Conservation (phyloP, 2,113 vertebrate genomes). For the Numenius arquata region DNA sequence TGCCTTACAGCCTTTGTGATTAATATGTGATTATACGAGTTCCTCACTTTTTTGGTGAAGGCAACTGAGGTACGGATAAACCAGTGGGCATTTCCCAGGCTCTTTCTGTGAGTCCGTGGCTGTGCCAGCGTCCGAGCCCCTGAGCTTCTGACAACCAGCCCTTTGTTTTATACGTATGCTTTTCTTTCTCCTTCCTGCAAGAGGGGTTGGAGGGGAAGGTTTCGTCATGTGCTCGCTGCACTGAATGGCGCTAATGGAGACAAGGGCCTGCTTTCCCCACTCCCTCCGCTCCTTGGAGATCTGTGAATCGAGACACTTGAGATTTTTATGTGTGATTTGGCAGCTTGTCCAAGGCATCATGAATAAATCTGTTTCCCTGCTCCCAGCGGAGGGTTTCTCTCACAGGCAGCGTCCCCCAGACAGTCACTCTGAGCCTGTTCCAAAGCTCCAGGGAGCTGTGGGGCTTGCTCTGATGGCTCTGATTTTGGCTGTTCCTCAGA, state of each 20-base stretch:
- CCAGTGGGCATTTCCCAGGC: neutral
- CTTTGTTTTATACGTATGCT: neutral
- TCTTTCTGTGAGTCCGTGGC: neutral
- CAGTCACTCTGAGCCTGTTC: neutral
- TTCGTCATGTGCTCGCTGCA: neutral
- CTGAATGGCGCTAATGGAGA: neutral
- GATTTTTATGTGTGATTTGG: neutral
- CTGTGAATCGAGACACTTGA: neutral
- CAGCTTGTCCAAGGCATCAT: neutral
- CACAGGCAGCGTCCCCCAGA: neutral
- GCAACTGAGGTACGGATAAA: neutral
- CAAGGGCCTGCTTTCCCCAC: neutral
- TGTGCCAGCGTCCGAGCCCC: neutral
- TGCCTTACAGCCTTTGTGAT: neutral
- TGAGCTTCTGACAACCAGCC: neutral
- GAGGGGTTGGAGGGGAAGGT: neutral
- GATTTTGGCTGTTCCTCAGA: neutral
- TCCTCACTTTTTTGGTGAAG: neutral
- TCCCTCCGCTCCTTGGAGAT: neutral
- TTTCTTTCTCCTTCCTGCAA: neutral
- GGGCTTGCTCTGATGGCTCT: neutral
- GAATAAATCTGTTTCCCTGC: neutral
- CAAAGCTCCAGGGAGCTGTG: rapidly evolving
- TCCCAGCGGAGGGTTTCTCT: neutral
- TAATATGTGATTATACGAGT: neutral